Evolutionary conservation across 2,113 vertebrate genomes (phyloP), one percentile per base, ranked within the genome.

Genomic region (Marmota monax): DNA sequence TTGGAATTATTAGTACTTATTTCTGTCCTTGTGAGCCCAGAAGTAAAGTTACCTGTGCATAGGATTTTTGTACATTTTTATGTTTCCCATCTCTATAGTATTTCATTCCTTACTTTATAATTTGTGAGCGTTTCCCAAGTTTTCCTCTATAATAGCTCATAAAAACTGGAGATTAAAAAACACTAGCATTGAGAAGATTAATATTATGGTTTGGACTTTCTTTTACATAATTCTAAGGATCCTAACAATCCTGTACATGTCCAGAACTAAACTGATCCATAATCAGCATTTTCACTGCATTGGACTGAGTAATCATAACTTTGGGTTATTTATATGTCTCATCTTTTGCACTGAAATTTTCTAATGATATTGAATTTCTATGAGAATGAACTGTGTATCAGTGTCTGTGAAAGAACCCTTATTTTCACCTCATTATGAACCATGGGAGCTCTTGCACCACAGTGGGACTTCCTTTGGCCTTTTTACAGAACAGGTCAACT

Each of bases 281-380:
- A 12, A 34, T 61, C 27, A 67, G 32, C 4, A 67, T 67, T 67
- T 67, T 67, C 27, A 14, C 34, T 12, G 4, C 48, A 67, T 14
- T 67, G 29, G 4, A 67, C 1, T 61, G 7, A 17, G 23, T 61
- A 2, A 37, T 0, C 12, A 5, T 48, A 32, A 37, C 7, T 1
- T 1, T 12, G 22, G 51, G 14, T 37, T 82, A 2, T 56, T 79
- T 84, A 32, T 9, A 22, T 65, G 18, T 12, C 3, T 2, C 16
- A 22, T 7, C 29, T 45, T 45, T 32, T 84, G 5, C 17, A 27
- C 16, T 63, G 56, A 83, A 18, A 29, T 32, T 9, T 20, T 27
- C 22, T 17, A 45, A 22, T 32, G 7, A 65, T 65, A 83, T 13
- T 84, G 48, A 1, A 67, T 4, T 67, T 34, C 4, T 27, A 34